Percentiles rank a stretch among this genome's conserved stretches.
phyloP scores from a whole-genome alignment of 2,797 vertebrate genomes.

The Nasua narica region DNA sequence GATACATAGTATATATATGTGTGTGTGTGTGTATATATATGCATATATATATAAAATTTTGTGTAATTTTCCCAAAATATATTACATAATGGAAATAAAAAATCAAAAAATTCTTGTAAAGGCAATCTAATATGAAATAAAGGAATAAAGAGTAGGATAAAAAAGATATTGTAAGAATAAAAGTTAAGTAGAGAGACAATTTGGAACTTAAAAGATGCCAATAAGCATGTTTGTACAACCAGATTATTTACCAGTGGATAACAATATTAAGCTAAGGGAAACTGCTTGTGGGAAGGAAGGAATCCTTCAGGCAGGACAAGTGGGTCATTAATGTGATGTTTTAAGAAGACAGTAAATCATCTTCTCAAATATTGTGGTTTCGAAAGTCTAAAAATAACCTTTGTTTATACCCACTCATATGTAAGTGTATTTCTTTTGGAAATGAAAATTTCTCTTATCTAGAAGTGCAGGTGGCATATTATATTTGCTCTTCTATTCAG shows the following conservation, averaged over 20 bases:
- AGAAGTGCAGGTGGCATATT: not conserved
- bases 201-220: not conserved
- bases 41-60: not conserved
- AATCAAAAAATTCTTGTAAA: not conserved
- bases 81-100: not conserved
- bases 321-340: not conserved
- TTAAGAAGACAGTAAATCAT: not conserved
- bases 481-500: not conserved
- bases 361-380: not conserved
- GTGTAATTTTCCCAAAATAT: not conserved
- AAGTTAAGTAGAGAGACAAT: not conserved
- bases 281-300: not conserved
- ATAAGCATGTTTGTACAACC: not conserved
- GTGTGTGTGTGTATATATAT: not conserved
- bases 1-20: not conserved
- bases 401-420: not conserved
- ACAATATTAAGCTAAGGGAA: not conserved
- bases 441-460: constrained; percentile 23
- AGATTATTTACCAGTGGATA: not conserved
- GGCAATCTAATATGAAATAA: not conserved
- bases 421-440: not conserved
- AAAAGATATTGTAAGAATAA: not conserved
- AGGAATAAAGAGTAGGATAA: not conserved
- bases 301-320: too few species aligned
- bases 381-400: not conserved